phyloP scores from a whole-genome alignment of 2,113 vertebrate genomes.

The Cryptotis parvus region DNA sequence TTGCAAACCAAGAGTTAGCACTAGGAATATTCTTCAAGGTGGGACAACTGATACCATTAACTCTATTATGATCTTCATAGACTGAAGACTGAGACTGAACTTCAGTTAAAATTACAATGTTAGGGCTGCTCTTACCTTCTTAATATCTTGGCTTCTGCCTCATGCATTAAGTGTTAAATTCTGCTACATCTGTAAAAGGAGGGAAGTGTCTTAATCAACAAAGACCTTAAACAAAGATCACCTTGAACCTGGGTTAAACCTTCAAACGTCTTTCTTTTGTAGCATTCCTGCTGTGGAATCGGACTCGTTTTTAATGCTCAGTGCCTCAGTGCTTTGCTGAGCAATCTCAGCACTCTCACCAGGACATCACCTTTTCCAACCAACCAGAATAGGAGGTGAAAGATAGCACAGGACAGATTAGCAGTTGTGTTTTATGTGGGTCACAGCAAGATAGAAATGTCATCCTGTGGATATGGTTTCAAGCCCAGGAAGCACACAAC shows the following conservation, averaged over 20 bases:
- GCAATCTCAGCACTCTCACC: background rate
- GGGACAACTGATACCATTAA: background rate
- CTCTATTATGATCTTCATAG: background rate
- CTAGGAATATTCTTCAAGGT: background rate
- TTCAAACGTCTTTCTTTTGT: background rate
- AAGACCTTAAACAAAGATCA: background rate
- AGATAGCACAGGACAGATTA: background rate
- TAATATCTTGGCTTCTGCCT: background rate
- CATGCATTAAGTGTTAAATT: too few species aligned
- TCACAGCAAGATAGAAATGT: constrained; percentile 12
- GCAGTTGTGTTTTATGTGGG: background rate
- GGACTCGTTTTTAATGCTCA: background rate
- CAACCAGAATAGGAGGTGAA: background rate
- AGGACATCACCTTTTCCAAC: background rate
- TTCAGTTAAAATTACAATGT: too few species aligned
- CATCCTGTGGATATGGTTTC: background rate
- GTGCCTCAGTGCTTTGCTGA: background rate
- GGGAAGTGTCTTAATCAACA: too few species aligned
- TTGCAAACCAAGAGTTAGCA: background rate
- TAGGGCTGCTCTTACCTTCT: too few species aligned
- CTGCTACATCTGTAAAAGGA: too few species aligned
- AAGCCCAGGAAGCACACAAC: too few species aligned
- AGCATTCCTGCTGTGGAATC: background rate
- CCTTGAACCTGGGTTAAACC: background rate
- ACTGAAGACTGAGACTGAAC: background rate